phyloP scores from a whole-genome alignment of 2,113 vertebrate species.

The Salvelinus fontinalis region DNA sequence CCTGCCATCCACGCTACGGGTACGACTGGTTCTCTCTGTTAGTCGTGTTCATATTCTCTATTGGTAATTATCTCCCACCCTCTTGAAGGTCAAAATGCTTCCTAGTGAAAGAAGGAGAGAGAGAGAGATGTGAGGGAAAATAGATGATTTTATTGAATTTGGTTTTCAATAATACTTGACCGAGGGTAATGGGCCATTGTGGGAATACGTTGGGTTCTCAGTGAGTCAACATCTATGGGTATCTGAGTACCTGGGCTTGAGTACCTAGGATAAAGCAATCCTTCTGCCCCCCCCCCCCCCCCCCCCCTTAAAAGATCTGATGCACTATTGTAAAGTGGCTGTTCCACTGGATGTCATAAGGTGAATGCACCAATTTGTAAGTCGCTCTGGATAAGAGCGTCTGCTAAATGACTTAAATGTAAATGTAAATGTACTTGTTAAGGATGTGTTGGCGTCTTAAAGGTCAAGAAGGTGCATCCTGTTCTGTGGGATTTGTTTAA shows the following conservation, averaged over 20 bases:
- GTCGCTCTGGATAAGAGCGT: too few relatives aligned
- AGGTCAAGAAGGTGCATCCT: background rate
- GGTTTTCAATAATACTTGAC: background rate
- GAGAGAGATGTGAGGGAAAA: background rate
- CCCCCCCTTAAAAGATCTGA: too few relatives aligned
- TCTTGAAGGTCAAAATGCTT: conserved; percentile 35
- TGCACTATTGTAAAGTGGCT: too few relatives aligned
- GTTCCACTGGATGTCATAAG: too few relatives aligned
- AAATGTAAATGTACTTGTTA: too few relatives aligned
- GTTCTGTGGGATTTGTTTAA: background rate
- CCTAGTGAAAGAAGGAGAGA: background rate
- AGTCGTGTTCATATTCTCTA: background rate
- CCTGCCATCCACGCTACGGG: background rate
- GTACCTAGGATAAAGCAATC: too few relatives aligned
- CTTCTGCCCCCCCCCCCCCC: too few relatives aligned
- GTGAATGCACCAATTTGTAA: too few relatives aligned
- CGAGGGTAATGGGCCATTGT: background rate
- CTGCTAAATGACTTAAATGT: too few relatives aligned
- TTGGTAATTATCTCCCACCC: conserved; percentile 34
- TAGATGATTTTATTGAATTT: background rate
- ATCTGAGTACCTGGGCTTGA: background rate
- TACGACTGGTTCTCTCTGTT: background rate
- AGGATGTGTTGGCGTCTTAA: background rate
- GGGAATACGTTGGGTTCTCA: background rate
- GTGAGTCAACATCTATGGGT: too few relatives aligned